Conservation (phyloP, 2,113 vertebrate species). For the Cinclus mexicanus region DNA sequence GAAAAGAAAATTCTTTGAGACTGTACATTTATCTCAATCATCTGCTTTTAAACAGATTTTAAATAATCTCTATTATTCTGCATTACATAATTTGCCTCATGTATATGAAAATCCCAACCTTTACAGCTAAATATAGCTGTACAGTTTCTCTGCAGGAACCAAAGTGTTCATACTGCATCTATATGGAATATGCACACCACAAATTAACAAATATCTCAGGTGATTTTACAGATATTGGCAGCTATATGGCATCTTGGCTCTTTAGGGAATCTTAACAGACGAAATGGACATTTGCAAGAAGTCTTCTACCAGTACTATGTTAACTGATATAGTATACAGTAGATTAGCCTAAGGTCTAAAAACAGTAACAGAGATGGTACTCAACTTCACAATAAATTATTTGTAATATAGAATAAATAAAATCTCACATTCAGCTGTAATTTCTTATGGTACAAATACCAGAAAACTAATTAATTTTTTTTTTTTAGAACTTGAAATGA, state of each 20-base stretch:
- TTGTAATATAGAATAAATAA: neutral
- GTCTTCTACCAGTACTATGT: neutral
- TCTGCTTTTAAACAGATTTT: slow-evolving; percentile 53
- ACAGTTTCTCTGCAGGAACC: neutral
- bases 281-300: neutral
- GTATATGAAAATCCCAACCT: neutral
- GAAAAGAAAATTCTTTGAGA: slow-evolving; percentile 70
- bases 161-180: neutral
- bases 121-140: neutral
- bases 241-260: neutral
- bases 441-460: neutral
- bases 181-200: neutral
- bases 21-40: slow-evolving; percentile 67
- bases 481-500: neutral
- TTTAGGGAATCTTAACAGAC: neutral
- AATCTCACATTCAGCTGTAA: neutral
- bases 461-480: neutral
- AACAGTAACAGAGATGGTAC: neutral
- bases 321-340: neutral
- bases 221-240: neutral
- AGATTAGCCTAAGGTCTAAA: neutral
- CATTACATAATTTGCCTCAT: neutral
- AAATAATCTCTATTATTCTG: neutral
- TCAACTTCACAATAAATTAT: neutral
- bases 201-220: neutral